phyloP scores from a whole-genome alignment of 2,113 vertebrate species.

The Megaleporinus macrocephalus region DNA sequence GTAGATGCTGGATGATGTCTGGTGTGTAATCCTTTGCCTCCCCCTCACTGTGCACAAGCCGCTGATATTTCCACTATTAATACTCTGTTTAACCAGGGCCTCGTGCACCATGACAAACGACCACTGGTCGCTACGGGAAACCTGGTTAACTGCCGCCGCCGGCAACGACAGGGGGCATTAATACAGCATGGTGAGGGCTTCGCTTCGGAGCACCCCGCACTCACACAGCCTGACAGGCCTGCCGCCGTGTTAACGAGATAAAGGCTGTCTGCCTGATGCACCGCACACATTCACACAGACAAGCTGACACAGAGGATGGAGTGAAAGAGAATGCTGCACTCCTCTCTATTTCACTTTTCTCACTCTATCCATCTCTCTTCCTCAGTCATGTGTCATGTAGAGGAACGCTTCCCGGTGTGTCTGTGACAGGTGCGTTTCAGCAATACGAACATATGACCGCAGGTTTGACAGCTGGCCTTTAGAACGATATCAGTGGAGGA shows the following conservation, averaged over 20 bases:
- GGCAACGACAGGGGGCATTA: conserved; percentile 57
- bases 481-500: not conserved
- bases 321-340: not conserved
- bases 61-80: conserved; percentile 59
- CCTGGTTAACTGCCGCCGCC: conserved; percentile 42
- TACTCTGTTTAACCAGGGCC: conserved; percentile 55
- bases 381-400: conserved; percentile 17
- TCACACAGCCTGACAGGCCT: conserved; percentile 47
- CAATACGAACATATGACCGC: not conserved
- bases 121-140: conserved; percentile 42
- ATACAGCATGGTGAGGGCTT: conserved; percentile 53
- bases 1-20: conserved; percentile 48
- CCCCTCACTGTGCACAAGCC: conserved; percentile 42
- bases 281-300: conserved; percentile 27
- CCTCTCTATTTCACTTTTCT: conserved; percentile 12
- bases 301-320: conserved; percentile 36
- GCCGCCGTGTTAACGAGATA: conserved; percentile 58
- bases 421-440: not conserved
- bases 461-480: not conserved
- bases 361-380: conserved; percentile 18
- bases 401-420: conserved; percentile 1
- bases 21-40: conserved; percentile 50
- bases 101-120: conserved; percentile 56
- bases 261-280: conserved; percentile 52
- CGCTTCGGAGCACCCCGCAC: conserved; percentile 47